A percentile compares a stretch with the other conserved stretches of the same genome.
These are phyloP conservation scores for Coleophora deauratella DNA, from an alignment of 2,888 invertebrate genomes.

Conservation along the genomic window DNA sequence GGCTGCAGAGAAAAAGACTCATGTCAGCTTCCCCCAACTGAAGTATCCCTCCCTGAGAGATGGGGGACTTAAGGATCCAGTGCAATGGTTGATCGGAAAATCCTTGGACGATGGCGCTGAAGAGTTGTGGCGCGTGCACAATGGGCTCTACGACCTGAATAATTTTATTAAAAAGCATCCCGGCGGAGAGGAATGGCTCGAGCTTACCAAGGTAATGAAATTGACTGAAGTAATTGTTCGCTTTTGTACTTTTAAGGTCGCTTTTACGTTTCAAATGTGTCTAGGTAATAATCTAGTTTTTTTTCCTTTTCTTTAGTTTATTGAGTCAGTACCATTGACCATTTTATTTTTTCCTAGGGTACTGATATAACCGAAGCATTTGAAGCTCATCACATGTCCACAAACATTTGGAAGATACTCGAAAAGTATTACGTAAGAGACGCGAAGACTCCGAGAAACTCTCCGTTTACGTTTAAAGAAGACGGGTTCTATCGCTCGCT, in stretches of 20 bases:
- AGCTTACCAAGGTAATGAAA: constrained; percentile 74
- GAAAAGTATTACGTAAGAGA: constrained; percentile 78
- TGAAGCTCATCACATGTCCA: constrained; percentile 70
- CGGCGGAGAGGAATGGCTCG: constrained; percentile 86
- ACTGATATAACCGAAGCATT: constrained; percentile 79
- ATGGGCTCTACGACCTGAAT: constrained; percentile 88
- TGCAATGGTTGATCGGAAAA: constrained; percentile 79
- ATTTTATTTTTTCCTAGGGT: constrained; percentile 59
- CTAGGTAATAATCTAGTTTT: no score
- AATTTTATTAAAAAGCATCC: constrained; percentile 88
- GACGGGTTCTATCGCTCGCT: constrained; percentile 84
- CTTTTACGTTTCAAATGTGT: constrained; percentile 1
- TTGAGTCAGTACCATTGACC: no score
- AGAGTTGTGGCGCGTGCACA: constrained; percentile 83
- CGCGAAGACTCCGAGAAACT: constrained; percentile 77
- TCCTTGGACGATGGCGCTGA: constrained; percentile 80
- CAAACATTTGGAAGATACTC: constrained; percentile 72
- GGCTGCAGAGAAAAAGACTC: constrained; percentile 38
- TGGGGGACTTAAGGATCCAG: constrained; percentile 31
- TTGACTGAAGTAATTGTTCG: not conserved
- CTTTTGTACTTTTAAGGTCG: not conserved
- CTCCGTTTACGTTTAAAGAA: constrained; percentile 82
- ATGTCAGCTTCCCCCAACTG: constrained; percentile 63
- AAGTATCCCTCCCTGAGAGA: constrained; percentile 66
- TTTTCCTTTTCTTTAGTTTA: no score